Conservation (phyloP, 2,888 invertebrate species). For the Geotrupes spiniger region DNA sequence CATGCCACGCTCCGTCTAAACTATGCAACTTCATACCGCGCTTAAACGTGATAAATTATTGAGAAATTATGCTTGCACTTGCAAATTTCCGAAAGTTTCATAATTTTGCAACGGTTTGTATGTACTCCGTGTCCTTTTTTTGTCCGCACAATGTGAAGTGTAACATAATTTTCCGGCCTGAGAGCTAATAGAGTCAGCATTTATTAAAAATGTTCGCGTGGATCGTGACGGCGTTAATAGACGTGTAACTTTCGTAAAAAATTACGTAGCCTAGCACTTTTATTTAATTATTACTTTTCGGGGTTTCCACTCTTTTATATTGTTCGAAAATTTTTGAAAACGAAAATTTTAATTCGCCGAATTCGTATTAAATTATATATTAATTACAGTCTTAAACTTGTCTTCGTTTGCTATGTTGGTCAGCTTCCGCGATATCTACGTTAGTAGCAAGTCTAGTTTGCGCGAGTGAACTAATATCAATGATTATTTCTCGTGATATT, state of each 20-base stretch:
- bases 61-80: constrained; percentile 1
- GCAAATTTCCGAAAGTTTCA: constrained; percentile 3
- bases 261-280: not conserved
- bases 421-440: too few relatives aligned
- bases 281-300: constrained; percentile 4
- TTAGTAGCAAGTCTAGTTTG: too few relatives aligned
- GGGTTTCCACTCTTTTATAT: too few relatives aligned
- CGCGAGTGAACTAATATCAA: too few relatives aligned
- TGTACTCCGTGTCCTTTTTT: not conserved
- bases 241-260: not conserved
- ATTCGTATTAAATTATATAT: too few relatives aligned
- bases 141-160: not conserved
- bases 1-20: not conserved
- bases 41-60: constrained; percentile 4
- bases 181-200: constrained; percentile 4
- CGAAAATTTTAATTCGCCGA: too few relatives aligned
- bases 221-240: too few relatives aligned
- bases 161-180: not conserved
- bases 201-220: constrained; percentile 1
- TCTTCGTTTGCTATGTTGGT: too few relatives aligned
- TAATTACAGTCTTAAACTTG: too few relatives aligned
- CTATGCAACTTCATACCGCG: not conserved
- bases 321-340: too few relatives aligned
- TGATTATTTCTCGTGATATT: too few relatives aligned
- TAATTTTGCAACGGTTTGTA: not conserved